Evolutionary conservation across 2,888 invertebrate genomes (phyloP).

Genomic region (Patella depressa): DNA sequence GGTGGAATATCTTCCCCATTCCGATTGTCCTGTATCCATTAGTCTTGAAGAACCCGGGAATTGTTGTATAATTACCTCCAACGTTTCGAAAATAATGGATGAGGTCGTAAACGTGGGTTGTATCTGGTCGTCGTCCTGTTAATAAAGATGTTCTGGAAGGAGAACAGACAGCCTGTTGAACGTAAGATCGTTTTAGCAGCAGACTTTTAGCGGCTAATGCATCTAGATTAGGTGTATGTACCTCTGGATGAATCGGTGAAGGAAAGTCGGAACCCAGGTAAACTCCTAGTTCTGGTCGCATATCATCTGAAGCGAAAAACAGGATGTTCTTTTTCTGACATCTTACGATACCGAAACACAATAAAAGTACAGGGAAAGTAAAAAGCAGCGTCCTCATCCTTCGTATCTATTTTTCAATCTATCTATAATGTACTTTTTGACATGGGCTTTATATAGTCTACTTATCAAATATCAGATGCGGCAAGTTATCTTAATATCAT

Average conservation of each 20-base stretch:
- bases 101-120: conserved; percentile 43
- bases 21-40: conserved; percentile 37
- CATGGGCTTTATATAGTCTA: too few relatives aligned
- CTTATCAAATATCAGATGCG: too few relatives aligned
- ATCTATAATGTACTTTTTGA: too few relatives aligned
- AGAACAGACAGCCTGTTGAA: conserved; percentile 28
- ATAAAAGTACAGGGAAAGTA: too few relatives aligned
- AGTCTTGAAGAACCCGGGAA: conserved; percentile 44
- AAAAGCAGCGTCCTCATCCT: too few relatives aligned
- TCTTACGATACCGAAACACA: not conserved
- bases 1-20: conserved; percentile 37
- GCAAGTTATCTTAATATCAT: too few relatives aligned
- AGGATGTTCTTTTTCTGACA: conserved; percentile 32
- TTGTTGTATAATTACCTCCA: conserved; percentile 42
- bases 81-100: conserved; percentile 33
- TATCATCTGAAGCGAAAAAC: conserved; percentile 38
- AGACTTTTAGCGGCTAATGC: conserved; percentile 31
- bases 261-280: conserved; percentile 3
- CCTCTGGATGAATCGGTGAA: conserved; percentile 27
- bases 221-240: conserved; percentile 36
- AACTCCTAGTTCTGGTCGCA: conserved; percentile 35
- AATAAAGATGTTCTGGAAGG: conserved; percentile 32
- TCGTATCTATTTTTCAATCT: too few relatives aligned
- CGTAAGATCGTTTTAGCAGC: conserved; percentile 32
- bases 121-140: conserved; percentile 41